Base-by-base conservation (phyloP, 2,888 invertebrate genomes). In the Scaptomyza cyrtandrae region DNA sequence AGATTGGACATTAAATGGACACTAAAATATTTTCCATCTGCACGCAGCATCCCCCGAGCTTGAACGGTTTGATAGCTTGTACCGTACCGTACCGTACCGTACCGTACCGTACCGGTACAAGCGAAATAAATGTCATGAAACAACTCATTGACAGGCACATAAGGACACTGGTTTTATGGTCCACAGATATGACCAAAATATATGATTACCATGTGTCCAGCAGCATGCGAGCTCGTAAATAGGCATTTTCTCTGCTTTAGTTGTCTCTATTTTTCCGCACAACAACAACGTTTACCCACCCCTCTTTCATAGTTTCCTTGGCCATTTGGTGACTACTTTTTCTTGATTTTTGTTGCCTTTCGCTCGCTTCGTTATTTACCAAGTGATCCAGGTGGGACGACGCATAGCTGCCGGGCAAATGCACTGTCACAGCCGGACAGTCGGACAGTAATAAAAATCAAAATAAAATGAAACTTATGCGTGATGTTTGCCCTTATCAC, bases 151-250 rank as follows among this genome's bases (percentile, higher is more conserved):
- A 90, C 90, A 90, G 90, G 89, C 90, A 90, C 90, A 90, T 90
- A 90, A 90, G 90, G 89, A 90, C 90, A 89, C 90, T 90, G 90
- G 90, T 90, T 90, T 90, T 90, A 90, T 90, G 90, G 84, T 85
- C 90, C 84, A 86, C 87, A 90, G 90, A 90, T 90, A 90, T 90
- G 90, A 90, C 90, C 90, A 90, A 90, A 90, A 90, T 90, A 90
- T 90, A 90, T 90, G 90, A 90, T 90, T 90, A 90, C 90, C 90
- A 89, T 90, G 90, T 90, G 89, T 90, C 90, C 89, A 79, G 78
- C 86, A 77, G 54, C 81, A 84, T 83, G 78, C 76, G 76, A 75
- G 78, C 86, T 90, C 90, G 90, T 90, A 90, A 90, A 90, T 90
- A 90, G 90, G 90, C 90, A 90, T 90, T 90, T 90, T 88, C 85